These are phyloP conservation scores for Caenorhabditis sp. DNA, from an alignment of 2,888 invertebrate species.

Conservation along the genomic window DNA sequence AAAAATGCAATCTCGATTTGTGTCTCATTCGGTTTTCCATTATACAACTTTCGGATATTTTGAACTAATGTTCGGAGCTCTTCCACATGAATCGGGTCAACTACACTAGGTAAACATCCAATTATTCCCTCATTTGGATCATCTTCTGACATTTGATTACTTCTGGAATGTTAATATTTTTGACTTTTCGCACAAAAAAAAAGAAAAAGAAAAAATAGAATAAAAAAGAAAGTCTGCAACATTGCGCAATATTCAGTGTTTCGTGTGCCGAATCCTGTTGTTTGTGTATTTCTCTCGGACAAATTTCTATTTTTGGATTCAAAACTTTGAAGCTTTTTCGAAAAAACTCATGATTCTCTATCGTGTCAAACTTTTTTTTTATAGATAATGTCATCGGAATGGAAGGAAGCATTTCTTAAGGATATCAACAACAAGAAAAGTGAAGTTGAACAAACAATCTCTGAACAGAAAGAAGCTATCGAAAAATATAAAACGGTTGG, in stretches of 20 bases:
- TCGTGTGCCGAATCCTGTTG: background rate
- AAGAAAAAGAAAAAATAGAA: background rate
- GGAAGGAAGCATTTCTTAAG: background rate
- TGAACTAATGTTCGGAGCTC: constrained; percentile 27
- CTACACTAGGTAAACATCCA: constrained; percentile 45
- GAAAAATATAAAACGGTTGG: background rate
- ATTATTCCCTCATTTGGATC: constrained; percentile 42
- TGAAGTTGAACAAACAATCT: background rate
- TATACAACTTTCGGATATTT: constrained; percentile 8
- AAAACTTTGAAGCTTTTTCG: background rate
- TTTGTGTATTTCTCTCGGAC: constrained; percentile 1
- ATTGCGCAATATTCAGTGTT: background rate
- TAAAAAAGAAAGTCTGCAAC: background rate
- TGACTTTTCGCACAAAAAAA: background rate
- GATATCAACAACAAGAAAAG: background rate
- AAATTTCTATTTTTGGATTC: background rate
- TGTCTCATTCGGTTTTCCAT: constrained; percentile 9
- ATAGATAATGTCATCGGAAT: background rate
- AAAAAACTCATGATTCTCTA: background rate
- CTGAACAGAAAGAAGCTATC: background rate
- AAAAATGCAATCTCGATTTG: constrained; percentile 16
- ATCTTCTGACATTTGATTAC: constrained; percentile 3
- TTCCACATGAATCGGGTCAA: constrained; percentile 34
- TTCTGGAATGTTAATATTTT: background rate
- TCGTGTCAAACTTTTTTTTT: too few species aligned